These are phyloP conservation scores for Chamaea fasciata DNA, from an alignment of 2,113 vertebrate species.

Conservation along the genomic window DNA sequence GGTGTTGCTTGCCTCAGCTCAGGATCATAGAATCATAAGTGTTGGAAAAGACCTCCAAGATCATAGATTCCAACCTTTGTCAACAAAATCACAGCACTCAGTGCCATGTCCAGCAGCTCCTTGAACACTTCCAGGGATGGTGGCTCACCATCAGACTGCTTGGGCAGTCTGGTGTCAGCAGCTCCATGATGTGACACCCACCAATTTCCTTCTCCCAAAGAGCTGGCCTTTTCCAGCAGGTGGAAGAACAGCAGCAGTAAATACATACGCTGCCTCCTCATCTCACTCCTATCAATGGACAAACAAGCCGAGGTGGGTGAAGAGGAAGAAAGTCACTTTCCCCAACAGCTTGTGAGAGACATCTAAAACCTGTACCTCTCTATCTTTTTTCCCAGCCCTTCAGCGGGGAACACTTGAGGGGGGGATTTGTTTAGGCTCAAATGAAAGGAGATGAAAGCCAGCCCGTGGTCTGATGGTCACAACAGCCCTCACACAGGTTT, in stretches of 20 bases:
- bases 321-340: not conserved
- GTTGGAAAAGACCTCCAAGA: not conserved
- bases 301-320: not conserved
- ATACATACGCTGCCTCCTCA: not conserved
- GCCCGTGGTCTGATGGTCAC: not conserved
- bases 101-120: not conserved
- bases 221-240: not conserved
- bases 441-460: not conserved
- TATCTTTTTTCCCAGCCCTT: not conserved
- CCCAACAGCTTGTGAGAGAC: not conserved
- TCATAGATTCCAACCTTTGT: not conserved
- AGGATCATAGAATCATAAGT: not conserved
- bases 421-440: not conserved
- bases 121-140: not conserved
- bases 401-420: not conserved
- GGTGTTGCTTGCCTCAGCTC: not conserved
- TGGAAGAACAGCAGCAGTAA: not conserved
- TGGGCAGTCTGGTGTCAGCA: not conserved
- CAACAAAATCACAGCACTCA: not conserved
- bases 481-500: not conserved
- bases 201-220: not conserved
- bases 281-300: not conserved
- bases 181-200: not conserved
- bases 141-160: not conserved
- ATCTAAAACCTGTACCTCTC: not conserved